Percentiles rank a stretch among this genome's conserved stretches.
These are phyloP conservation scores for Linnaemya tessellans DNA, from an alignment of 2,888 invertebrate species.

Conservation along the genomic window DNA sequence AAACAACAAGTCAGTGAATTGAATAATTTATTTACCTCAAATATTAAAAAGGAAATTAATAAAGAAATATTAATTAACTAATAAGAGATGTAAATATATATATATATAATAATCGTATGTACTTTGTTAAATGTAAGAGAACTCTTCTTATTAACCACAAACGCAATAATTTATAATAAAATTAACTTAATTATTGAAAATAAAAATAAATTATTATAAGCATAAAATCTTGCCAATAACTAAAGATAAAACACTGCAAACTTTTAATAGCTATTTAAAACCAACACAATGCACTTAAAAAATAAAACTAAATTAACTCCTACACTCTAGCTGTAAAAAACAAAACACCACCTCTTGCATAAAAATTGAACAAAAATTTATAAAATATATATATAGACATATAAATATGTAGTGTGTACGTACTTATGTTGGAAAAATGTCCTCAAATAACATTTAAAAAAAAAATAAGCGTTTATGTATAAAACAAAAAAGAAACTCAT, in stretches of 20 bases:
- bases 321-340: constrained; percentile 20
- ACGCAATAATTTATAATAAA: constrained; percentile 70
- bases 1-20: constrained; percentile 68
- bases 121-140: constrained; percentile 36
- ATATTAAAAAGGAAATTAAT: constrained; percentile 29
- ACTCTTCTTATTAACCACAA: constrained; percentile 30
- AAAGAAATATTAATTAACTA: constrained; percentile 29
- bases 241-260: not conserved
- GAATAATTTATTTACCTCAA: constrained; percentile 66
- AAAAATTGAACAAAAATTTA: constrained; percentile 16
- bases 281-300: constrained; percentile 51
- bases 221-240: constrained; percentile 67
- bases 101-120: not conserved
- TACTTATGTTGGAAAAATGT: constrained; percentile 51
- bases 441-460: constrained; percentile 19
- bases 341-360: constrained; percentile 55
- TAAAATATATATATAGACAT: not conserved
- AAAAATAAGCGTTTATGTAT: constrained; percentile 34
- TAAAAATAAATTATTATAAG: constrained; percentile 11
- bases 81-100: constrained; percentile 49
- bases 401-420: not conserved
- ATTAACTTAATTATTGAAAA: constrained; percentile 32
- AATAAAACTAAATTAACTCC: constrained; percentile 11
- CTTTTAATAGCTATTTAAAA: constrained; percentile 41
- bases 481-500: constrained; percentile 22